Percentiles rank a stretch among this genome's conserved stretches.
Evolutionary conservation across 2,113 vertebrate genomes (phyloP).

Genomic region (Catharus minimus): DNA sequence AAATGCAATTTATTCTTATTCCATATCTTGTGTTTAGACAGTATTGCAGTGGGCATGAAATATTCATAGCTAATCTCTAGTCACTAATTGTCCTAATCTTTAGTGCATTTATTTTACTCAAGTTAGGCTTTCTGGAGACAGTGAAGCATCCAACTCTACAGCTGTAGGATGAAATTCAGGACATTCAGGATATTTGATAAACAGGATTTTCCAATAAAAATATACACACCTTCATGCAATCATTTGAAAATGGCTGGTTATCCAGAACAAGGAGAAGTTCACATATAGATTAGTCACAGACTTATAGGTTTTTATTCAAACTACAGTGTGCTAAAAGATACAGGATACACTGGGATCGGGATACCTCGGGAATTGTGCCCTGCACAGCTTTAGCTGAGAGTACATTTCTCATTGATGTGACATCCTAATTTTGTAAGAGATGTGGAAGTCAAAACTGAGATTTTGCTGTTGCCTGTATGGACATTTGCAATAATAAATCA

Average conservation of each 20-base stretch:
- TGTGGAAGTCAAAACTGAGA: neutral
- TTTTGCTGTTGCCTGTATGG: neutral
- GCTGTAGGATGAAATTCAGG: neutral
- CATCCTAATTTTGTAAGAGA: neutral
- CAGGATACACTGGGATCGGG: neutral
- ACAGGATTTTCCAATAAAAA: neutral
- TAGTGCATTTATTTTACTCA: conserved; percentile 16
- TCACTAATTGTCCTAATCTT: conserved; percentile 3
- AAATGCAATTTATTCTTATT: conserved; percentile 51
- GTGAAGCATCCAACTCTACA: neutral
- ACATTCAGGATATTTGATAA: neutral
- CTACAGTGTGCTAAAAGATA: neutral
- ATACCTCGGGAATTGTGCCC: neutral
- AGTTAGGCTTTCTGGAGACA: neutral
- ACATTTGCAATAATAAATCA: neutral
- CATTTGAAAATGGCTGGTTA: neutral
- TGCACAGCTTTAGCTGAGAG: neutral
- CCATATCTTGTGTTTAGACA: conserved; percentile 57
- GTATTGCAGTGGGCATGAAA: conserved; percentile 48
- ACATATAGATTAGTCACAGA: neutral
- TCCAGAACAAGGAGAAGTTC: neutral
- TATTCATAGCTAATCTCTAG: conserved; percentile 49
- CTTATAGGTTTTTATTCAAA: neutral
- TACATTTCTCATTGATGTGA: neutral
- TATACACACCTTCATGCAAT: neutral